These are phyloP conservation scores for Megalurothrips usitatus DNA, from an alignment of 2,888 invertebrate genomes.

Conservation along the genomic window DNA sequence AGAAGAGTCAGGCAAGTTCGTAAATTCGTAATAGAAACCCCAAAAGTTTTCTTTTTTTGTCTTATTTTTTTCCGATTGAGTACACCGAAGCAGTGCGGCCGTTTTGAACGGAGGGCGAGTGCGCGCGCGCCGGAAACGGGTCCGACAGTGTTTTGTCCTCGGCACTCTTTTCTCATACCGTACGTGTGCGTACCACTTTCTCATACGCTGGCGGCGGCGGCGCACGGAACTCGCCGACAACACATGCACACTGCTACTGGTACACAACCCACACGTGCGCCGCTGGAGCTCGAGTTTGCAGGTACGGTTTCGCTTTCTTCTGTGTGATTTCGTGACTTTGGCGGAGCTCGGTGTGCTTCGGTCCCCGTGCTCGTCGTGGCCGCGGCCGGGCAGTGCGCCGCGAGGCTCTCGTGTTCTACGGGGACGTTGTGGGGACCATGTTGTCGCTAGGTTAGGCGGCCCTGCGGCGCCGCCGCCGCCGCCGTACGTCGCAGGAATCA, in stretches of 20 bases:
- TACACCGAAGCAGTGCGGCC: no score
- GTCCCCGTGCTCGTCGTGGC: accelerated
- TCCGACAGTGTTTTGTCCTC: neutral
- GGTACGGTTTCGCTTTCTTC: neutral
- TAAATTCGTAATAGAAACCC: no score
- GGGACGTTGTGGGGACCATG: neutral
- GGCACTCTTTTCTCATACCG: neutral
- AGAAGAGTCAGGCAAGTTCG: no score
- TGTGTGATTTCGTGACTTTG: neutral
- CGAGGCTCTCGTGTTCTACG: neutral
- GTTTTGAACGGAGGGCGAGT: no score
- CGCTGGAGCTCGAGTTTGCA: neutral
- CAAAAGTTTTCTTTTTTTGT: no score
- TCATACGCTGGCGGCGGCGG: neutral
- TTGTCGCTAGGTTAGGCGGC: neutral
- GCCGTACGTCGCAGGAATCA: no score
- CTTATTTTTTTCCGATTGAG: no score
- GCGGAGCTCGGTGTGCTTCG: neutral
- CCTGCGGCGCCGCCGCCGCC: no score
- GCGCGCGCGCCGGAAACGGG: no score
- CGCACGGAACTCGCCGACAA: neutral
- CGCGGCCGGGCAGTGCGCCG: neutral
- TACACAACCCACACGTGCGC: neutral
- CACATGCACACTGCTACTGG: neutral
- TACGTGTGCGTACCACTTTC: neutral